A percentile compares a stretch with the other conserved stretches of the same genome.
These are phyloP conservation scores for Agriopis leucophaearia DNA, from an alignment of 2,888 invertebrate genomes.

Conservation along the genomic window DNA sequence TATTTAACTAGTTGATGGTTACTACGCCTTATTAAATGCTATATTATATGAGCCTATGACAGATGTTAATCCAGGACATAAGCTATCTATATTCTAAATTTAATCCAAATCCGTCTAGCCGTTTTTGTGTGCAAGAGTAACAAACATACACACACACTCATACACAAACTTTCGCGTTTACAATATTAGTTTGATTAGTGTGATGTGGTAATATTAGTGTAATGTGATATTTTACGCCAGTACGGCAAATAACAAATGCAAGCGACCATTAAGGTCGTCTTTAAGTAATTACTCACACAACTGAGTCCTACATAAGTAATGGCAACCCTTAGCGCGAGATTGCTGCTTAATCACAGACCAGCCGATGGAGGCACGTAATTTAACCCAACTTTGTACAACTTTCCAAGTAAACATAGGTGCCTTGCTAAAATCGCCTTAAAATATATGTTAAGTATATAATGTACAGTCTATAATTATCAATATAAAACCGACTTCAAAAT, in stretches of 20 bases:
- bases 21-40: too few species aligned
- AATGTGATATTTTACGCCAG: not conserved
- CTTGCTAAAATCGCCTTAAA: conserved; percentile 45
- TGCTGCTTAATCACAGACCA: conserved; percentile 46
- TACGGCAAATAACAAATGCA: conserved; percentile 2
- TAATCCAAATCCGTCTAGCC: too few species aligned
- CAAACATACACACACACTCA: too few species aligned
- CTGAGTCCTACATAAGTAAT: conserved; percentile 31
- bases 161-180: too few species aligned
- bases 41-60: too few species aligned
- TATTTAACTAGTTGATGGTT: too few species aligned
- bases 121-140: too few species aligned
- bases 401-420: conserved; percentile 42
- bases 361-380: conserved; percentile 48
- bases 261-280: conserved; percentile 10
- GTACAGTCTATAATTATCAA: conserved; percentile 4
- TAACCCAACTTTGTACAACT: conserved; percentile 45
- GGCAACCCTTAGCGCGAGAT: conserved; percentile 32
- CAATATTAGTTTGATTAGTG: too few species aligned
- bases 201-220: not conserved
- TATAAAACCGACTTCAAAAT: too few species aligned
- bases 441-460: not conserved
- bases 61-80: too few species aligned
- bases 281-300: conserved; percentile 33
- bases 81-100: too few species aligned